A percentile compares a stretch with the other conserved stretches of the same genome.
Conservation (phyloP, 2,888 invertebrate genomes). For the Acrobasis consociella region DNA sequence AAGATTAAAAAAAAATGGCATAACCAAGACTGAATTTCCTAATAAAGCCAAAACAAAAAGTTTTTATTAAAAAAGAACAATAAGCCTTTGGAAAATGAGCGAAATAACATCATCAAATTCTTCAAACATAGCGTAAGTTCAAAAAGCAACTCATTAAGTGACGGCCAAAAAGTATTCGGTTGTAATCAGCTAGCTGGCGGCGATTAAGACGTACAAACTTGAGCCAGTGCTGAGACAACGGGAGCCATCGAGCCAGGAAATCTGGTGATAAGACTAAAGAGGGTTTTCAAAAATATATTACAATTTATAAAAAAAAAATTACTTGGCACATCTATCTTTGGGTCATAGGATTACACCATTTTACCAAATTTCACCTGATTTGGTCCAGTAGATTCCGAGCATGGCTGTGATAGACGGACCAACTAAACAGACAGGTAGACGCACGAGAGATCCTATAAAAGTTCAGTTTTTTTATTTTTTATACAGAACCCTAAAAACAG, state of each 20-base stretch:
- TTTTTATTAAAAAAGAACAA: constrained; percentile 37
- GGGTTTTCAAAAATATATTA: neutral
- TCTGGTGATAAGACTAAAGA: constrained; percentile 20
- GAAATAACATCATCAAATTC: constrained; percentile 46
- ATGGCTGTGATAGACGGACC: no score
- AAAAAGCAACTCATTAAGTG: constrained; percentile 69
- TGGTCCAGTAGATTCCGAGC: no score
- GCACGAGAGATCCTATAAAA: no score
- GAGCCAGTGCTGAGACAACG: constrained; percentile 62
- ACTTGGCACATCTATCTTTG: no score
- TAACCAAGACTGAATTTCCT: constrained; percentile 16
- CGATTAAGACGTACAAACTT: constrained; percentile 72
- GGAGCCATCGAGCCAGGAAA: constrained; percentile 34
- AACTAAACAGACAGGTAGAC: no score
- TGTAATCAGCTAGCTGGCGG: constrained; percentile 72
- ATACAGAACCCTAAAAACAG: no score
- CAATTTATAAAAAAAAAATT: no score
- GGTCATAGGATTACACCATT: no score
- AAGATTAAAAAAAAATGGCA: neutral
- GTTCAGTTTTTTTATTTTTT: no score
- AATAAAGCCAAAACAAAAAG: constrained; percentile 30
- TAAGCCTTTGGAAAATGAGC: constrained; percentile 44
- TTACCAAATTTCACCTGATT: no score
- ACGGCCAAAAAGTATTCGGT: constrained; percentile 62
- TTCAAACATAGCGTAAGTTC: constrained; percentile 50